Conservation (phyloP, 2,888 invertebrate genomes). For the Cheilosia variabilis region DNA sequence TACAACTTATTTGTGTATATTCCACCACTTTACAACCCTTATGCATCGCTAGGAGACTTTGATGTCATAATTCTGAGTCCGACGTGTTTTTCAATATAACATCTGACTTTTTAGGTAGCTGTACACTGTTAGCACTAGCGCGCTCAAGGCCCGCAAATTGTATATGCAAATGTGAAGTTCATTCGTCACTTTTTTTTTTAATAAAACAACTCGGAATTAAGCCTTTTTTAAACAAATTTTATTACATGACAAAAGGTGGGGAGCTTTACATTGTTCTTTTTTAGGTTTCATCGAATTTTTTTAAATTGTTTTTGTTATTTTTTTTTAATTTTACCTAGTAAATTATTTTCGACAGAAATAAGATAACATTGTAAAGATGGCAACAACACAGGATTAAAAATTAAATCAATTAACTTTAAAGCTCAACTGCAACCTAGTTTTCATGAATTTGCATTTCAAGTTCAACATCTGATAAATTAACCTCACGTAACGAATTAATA, state of each 20-base stretch:
- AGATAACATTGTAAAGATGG: constrained; percentile 38
- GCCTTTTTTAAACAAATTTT: constrained; percentile 65
- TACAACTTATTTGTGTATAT: too few species aligned
- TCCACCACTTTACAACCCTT: too few species aligned
- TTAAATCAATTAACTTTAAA: constrained; percentile 50
- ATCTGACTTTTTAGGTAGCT: too few species aligned
- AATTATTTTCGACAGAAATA: constrained; percentile 28
- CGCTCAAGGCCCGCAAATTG: too few species aligned
- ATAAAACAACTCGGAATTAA: neutral
- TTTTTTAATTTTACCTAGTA: constrained; percentile 38
- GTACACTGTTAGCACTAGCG: too few species aligned
- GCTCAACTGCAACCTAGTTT: constrained; percentile 76
- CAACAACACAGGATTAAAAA: constrained; percentile 62
- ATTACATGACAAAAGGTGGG: constrained; percentile 74
- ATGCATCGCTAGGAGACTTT: too few species aligned
- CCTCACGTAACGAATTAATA: constrained; percentile 93
- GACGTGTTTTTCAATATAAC: too few species aligned
- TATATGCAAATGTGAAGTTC: too few species aligned
- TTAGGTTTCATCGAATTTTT: constrained; percentile 8
- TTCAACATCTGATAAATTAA: constrained; percentile 90
- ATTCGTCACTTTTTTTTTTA: neutral
- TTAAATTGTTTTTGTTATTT: neutral
- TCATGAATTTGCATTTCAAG: constrained; percentile 89
- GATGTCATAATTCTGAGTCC: too few species aligned
- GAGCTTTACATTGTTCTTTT: constrained; percentile 67